These are phyloP conservation scores for Aspidiotus rigidus DNA, from an alignment of 2,888 invertebrate genomes.

Conservation along the genomic window DNA sequence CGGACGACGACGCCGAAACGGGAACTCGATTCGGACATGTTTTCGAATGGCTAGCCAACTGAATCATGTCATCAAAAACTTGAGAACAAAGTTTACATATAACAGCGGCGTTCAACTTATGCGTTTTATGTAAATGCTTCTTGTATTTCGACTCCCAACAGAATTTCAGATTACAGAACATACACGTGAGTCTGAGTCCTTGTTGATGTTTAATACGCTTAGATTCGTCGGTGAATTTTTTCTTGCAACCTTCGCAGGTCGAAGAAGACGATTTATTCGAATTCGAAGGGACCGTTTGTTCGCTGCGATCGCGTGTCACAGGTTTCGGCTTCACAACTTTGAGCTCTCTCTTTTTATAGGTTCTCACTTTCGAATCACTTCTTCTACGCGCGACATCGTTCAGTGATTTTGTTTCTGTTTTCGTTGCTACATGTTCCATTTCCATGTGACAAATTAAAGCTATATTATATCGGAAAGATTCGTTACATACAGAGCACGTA, in stretches of 20 bases:
- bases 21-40: slow-evolving; percentile 6
- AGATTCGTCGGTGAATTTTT: slow-evolving; percentile 17
- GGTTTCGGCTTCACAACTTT: background rate
- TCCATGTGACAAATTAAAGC: slow-evolving; percentile 25
- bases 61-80: slow-evolving; percentile 17
- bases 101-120: slow-evolving; percentile 21
- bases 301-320: background rate
- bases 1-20: background rate
- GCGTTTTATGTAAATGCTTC: slow-evolving; percentile 24
- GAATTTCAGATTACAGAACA: slow-evolving; percentile 21
- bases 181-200: slow-evolving; percentile 16
- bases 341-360: background rate
- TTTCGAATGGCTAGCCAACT: slow-evolving; percentile 21
- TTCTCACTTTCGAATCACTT: background rate
- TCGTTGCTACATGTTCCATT: slow-evolving; percentile 15
- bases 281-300: background rate
- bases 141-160: slow-evolving; percentile 27
- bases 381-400: background rate
- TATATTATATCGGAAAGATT: slow-evolving; percentile 27
- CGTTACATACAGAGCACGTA: slow-evolving; percentile 21
- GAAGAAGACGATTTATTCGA: background rate
- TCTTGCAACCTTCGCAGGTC: slow-evolving; percentile 22
- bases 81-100: slow-evolving; percentile 24
- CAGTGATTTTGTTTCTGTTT: background rate
- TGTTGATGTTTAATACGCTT: slow-evolving; percentile 22